Conservation (phyloP, 1,140 invertebrate genomes). For the Melanaphis sacchari region DNA sequence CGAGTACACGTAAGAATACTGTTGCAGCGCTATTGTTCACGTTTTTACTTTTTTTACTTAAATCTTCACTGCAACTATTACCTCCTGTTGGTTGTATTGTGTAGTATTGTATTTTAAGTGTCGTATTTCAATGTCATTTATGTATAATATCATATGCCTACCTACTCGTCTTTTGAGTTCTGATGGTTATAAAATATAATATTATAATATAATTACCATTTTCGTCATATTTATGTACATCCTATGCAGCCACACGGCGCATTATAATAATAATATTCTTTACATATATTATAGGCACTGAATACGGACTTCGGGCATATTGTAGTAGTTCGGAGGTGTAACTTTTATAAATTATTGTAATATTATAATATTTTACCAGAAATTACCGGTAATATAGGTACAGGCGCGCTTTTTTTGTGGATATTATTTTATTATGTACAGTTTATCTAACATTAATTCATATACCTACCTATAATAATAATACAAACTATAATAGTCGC, state of each 20-base stretch:
- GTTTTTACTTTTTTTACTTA: too few relatives aligned
- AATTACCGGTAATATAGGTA: not conserved
- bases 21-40: too few relatives aligned
- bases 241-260: too few relatives aligned
- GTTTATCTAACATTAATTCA: not conserved
- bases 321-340: not conserved
- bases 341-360: not conserved
- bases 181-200: not conserved
- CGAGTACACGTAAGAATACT: too few relatives aligned
- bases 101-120: too few relatives aligned
- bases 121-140: too few relatives aligned
- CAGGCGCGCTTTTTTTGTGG: not conserved
- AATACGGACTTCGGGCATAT: not conserved
- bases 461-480: not conserved
- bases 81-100: too few relatives aligned
- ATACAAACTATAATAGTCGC: not conserved
- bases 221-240: not conserved
- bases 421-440: not conserved
- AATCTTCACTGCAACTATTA: too few relatives aligned
- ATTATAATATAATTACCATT: not conserved
- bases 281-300: not conserved
- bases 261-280: not conserved
- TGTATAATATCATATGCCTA: too few relatives aligned
- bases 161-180: too few relatives aligned
- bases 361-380: not conserved